Evolutionary conservation across 2,797 vertebrate genomes (phyloP).

Genomic region (Falco novaeseelandiae): DNA sequence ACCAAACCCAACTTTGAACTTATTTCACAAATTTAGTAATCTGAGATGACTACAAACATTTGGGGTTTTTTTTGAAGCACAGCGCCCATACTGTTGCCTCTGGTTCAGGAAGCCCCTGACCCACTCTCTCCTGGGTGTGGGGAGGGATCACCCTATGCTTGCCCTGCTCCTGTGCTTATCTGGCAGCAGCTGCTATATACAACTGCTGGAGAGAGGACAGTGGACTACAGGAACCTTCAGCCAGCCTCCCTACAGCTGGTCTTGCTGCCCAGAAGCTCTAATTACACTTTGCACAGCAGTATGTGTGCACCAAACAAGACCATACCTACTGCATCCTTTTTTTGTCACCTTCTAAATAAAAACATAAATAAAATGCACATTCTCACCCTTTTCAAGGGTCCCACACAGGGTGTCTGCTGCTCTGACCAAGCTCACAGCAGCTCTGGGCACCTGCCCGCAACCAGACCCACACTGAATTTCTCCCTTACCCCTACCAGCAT

Average conservation of each 20-base stretch:
- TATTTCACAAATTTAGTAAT: neutral
- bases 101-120: neutral
- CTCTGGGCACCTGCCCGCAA: neutral
- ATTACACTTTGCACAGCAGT: neutral
- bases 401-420: rapidly evolving
- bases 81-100: neutral
- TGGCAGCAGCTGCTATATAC: neutral
- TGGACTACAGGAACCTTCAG: neutral
- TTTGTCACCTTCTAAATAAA: neutral
- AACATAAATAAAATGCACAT: neutral
- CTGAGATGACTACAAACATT: neutral
- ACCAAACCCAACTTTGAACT: neutral
- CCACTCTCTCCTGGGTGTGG: neutral
- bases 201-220: neutral
- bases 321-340: neutral
- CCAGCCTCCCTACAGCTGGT: neutral
- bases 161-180: neutral
- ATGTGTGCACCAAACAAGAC: neutral
- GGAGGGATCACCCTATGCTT: neutral
- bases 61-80: neutral
- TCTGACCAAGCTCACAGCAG: neutral
- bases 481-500: neutral
- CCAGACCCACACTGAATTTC: neutral
- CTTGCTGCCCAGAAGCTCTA: neutral
- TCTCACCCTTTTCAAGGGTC: neutral